phyloP scores from a whole-genome alignment of 2,888 invertebrate species.

The Lochmaea crataegi region DNA sequence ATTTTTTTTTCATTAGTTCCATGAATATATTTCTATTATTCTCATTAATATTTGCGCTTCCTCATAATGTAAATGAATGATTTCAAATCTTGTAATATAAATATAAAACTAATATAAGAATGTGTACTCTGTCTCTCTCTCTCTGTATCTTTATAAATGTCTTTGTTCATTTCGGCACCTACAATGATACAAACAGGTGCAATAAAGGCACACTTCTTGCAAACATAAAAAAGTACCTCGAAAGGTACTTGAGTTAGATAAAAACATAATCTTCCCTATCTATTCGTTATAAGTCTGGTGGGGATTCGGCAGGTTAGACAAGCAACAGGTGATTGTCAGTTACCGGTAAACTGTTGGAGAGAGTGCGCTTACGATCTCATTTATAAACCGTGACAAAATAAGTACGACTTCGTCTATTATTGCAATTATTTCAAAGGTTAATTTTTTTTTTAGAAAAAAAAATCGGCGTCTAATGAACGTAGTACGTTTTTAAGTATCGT shows the following conservation, averaged over 20 bases:
- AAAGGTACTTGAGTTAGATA: constrained; percentile 15
- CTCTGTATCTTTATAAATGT: not conserved
- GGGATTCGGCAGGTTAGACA: constrained; percentile 48
- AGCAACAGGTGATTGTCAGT: constrained; percentile 59
- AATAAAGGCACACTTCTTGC: not conserved
- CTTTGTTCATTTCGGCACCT: not conserved
- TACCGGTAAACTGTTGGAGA: constrained; percentile 52
- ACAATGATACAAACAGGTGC: not conserved
- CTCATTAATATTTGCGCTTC: no score
- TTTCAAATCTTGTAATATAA: no score
- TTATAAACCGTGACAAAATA: constrained; percentile 25
- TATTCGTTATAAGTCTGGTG: constrained; percentile 39
- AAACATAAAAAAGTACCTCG: not conserved
- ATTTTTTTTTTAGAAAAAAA: constrained; percentile 5
- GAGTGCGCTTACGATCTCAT: constrained; percentile 29
- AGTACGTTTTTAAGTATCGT: not conserved
- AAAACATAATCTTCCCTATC: constrained; percentile 30
- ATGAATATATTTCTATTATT: no score
- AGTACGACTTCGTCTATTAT: constrained; percentile 24
- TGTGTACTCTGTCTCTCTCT: no score
- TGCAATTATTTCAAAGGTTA: constrained; percentile 30
- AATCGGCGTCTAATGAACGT: not conserved
- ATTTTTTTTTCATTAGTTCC: no score
- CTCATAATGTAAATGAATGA: no score
- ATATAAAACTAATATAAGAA: no score